Evolutionary conservation across 2,797 vertebrate species (phyloP).

Genomic region (Myotis findleyi): DNA sequence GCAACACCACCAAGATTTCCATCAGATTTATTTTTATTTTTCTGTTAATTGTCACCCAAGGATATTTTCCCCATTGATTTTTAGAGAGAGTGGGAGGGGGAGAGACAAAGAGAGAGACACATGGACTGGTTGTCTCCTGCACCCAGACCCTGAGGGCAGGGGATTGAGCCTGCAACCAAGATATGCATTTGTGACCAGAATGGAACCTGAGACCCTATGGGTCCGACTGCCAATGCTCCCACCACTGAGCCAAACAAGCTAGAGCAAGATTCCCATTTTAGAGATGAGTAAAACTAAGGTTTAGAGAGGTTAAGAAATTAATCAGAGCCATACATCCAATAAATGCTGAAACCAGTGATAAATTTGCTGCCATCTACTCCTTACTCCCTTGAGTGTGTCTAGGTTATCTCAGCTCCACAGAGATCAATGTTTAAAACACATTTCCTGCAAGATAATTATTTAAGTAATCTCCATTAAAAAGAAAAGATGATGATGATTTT

Average conservation of each 20-base stretch:
- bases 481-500: not conserved
- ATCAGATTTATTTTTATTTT: too few relatives aligned
- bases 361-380: not conserved
- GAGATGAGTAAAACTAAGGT: slow-evolving; percentile 1
- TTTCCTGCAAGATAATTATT: not conserved
- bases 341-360: not conserved
- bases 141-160: too few relatives aligned
- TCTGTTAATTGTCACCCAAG: too few relatives aligned
- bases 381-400: not conserved
- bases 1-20: not conserved
- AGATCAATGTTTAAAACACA: slow-evolving; percentile 23
- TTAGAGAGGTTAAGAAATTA: not conserved
- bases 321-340: not conserved
- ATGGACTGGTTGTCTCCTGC: too few relatives aligned
- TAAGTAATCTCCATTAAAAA: slow-evolving; percentile 22
- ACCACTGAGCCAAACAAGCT: too few relatives aligned
- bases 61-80: too few relatives aligned
- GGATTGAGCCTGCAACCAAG: too few relatives aligned
- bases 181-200: too few relatives aligned
- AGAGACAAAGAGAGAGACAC: too few relatives aligned
- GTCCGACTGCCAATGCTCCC: too few relatives aligned
- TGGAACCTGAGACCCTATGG: too few relatives aligned
- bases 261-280: not conserved
- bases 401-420: not conserved
- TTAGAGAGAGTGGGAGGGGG: too few relatives aligned